Evolutionary conservation across 2,888 invertebrate genomes (phyloP), one percentile per base, ranked within the genome.

Genomic region (Teleiodes luculella): DNA sequence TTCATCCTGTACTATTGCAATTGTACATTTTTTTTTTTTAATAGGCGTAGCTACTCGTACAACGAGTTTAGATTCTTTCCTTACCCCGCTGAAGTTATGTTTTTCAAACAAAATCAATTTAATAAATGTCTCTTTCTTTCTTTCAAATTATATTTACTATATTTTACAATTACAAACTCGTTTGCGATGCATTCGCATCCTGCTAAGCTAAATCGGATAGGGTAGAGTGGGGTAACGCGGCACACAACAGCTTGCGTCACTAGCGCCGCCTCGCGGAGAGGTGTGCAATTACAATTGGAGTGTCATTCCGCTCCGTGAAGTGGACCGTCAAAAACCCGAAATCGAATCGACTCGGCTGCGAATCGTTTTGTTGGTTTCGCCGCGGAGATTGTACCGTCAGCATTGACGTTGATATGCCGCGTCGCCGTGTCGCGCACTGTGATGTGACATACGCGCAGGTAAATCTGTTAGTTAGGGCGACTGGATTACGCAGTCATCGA

Each of bases 261-360:
- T 72, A 67, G 71, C 76, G 72, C 70, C 72, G 72, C 70, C 72
- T 58, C 53, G 67, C 69, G 74, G 66, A 63, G 66, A 59, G 62
- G 62, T 66, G 60, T 69, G 77, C 76, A 78, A 80, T 78, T 78
- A 74, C 71, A 62, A 64, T 66, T 66, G 64, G 65, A 76, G 69
- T 68, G 70, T 62, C 64, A 65, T 60, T 65, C 65, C 65, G 64
- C 67, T 66, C 68, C 70, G 65, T 76, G 68, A 68, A 81, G 79
- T 73, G 76, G 72, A 62, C 70, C 71, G 72, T 78, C 77, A 77
- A 80, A 79, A 80, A 76, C 59, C 75, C 65, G 70, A 74, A 78
- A 78, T 76, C 73, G 70, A 79, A 79, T 78, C 14, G 39, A 39
- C 36, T 14, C 67, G 66, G 68, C 71, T 72, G 56, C 55, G 46